Conservation (phyloP, 2,797 vertebrate genomes). For the Anguilla obscura region DNA sequence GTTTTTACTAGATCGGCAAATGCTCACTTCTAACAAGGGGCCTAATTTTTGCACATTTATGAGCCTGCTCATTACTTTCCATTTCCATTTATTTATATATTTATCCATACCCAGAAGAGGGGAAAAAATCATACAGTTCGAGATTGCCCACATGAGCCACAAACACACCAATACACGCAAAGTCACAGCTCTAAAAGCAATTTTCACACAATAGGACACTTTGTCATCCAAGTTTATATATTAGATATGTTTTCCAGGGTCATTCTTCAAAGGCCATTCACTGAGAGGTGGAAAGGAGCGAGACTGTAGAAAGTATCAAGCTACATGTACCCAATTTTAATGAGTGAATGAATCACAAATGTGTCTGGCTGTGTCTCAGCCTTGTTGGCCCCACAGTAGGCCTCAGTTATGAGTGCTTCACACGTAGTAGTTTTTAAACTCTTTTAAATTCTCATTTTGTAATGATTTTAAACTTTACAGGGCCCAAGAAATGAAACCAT, state of each 20-base stretch:
- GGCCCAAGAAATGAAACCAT: background rate
- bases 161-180: conserved; percentile 15
- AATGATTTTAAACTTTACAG: background rate
- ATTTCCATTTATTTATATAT: conserved; percentile 39
- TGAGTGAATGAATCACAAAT: conserved; percentile 71
- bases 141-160: conserved; percentile 45
- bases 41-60: conserved; percentile 59
- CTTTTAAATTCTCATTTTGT: background rate
- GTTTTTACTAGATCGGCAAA: conserved; percentile 60
- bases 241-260: conserved; percentile 52
- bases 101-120: conserved; percentile 31
- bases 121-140: conserved; percentile 18
- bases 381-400: background rate
- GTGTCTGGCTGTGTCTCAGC: conserved; percentile 36
- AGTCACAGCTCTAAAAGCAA: conserved; percentile 31
- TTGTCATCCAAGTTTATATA: conserved; percentile 51
- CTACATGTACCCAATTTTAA: conserved; percentile 64
- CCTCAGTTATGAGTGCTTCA: background rate
- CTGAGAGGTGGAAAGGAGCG: conserved; percentile 40
- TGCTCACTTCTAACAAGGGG: conserved; percentile 64
- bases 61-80: conserved; percentile 42
- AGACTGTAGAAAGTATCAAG: conserved; percentile 49
- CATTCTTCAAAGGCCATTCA: conserved; percentile 59
- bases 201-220: conserved; percentile 38
- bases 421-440: background rate